phyloP scores from a whole-genome alignment of 2,888 invertebrate genomes.

The Trichogramma dendrolimi region DNA sequence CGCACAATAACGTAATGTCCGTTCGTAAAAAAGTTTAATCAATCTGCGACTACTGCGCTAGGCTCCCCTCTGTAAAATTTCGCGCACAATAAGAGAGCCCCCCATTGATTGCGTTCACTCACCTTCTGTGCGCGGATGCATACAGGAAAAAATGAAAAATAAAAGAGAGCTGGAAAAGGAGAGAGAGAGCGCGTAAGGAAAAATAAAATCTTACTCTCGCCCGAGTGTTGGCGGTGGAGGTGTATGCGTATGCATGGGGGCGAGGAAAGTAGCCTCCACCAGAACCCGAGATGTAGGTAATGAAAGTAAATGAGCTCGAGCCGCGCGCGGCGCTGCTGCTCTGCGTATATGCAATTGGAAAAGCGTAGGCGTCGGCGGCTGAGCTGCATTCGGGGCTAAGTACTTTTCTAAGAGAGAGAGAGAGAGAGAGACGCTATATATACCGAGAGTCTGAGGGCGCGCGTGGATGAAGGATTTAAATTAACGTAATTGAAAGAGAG shows the following conservation, averaged over 20 bases:
- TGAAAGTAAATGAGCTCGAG: slow-evolving; percentile 28
- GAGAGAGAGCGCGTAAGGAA: not conserved
- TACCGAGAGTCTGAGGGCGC: not conserved
- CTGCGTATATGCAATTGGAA: slow-evolving; percentile 15
- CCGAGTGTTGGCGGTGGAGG: too few relatives aligned
- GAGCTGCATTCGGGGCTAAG: not conserved
- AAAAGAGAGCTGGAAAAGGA: too few relatives aligned
- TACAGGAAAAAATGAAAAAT: too few relatives aligned
- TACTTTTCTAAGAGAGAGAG: slow-evolving; percentile 15
- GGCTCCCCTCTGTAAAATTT: too few relatives aligned
- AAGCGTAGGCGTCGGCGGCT: slow-evolving; percentile 20
- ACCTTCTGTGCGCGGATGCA: too few relatives aligned
- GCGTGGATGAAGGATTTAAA: slow-evolving; percentile 16
- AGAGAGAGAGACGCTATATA: slow-evolving; percentile 15
- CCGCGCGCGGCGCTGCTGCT: not conserved
- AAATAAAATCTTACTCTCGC: too few relatives aligned
- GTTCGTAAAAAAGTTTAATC: too few relatives aligned
- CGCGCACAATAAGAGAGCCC: too few relatives aligned
- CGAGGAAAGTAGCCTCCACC: not conserved
- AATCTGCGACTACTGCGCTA: too few relatives aligned
- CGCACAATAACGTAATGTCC: too few relatives aligned
- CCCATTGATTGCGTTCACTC: too few relatives aligned
- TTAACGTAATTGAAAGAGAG: slow-evolving; percentile 29
- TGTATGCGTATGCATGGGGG: not conserved
- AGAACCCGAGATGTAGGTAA: slow-evolving; percentile 7